Conservation (phyloP, 1,140 invertebrate species). For the Reticulitermes speratus region DNA sequence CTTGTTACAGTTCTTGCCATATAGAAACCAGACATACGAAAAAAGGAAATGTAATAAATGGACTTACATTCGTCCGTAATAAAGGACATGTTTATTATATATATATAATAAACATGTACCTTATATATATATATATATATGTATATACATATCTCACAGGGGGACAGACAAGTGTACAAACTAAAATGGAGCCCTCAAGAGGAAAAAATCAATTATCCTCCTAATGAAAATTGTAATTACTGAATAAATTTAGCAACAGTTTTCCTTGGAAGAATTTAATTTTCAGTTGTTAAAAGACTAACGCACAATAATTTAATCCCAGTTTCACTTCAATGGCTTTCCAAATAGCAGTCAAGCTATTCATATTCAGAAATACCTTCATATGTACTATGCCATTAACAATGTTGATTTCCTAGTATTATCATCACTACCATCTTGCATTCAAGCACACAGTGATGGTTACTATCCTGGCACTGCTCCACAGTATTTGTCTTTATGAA, state of each 20-base stretch:
- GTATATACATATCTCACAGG: not conserved
- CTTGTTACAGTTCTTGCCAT: too few species aligned
- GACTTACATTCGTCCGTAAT: not conserved
- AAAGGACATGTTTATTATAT: not conserved
- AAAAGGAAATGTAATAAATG: too few species aligned
- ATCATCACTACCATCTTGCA: not conserved
- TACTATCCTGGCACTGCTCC: not conserved
- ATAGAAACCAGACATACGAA: too few species aligned
- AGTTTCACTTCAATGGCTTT: not conserved
- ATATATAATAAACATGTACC: not conserved
- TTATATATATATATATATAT: not conserved
- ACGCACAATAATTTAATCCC: not conserved
- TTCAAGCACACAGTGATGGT: not conserved
- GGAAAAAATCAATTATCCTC: not conserved
- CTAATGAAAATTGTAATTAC: not conserved
- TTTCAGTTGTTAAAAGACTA: not conserved
- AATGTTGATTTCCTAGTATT: not conserved
- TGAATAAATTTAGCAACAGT: not conserved
- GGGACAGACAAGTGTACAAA: not conserved
- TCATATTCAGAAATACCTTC: not conserved
- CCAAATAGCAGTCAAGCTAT: not conserved
- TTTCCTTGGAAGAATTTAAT: not conserved
- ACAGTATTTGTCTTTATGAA: not conserved
- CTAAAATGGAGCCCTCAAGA: not conserved
- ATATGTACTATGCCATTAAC: not conserved